These are phyloP conservation scores for Papio anubis DNA, from an alignment of 2,113 vertebrate genomes.

Conservation along the genomic window DNA sequence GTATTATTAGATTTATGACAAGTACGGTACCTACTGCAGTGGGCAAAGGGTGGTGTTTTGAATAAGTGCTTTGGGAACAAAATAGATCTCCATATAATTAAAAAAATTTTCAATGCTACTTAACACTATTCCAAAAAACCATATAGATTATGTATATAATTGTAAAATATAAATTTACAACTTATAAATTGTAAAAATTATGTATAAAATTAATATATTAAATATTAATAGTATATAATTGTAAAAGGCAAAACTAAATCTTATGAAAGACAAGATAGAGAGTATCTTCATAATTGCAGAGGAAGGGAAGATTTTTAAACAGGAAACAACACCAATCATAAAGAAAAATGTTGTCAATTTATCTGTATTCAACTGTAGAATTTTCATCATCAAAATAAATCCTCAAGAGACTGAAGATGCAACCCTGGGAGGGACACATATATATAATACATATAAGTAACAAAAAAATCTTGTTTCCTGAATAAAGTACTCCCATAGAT, in stretches of 20 bases:
- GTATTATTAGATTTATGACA: neutral
- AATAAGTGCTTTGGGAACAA: neutral
- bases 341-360: conserved; percentile 8
- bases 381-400: neutral
- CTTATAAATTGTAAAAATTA: no score
- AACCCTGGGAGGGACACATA: neutral
- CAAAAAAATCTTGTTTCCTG: neutral
- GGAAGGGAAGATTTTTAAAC: neutral
- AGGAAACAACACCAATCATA: neutral
- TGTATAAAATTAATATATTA: no score
- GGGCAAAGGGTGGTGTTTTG: neutral
- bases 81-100: conserved; percentile 18
- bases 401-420: neutral
- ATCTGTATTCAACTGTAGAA: neutral
- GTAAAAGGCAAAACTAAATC: conserved; percentile 34
- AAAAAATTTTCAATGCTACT: neutral
- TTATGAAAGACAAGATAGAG: neutral
- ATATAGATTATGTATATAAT: neutral
- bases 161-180: neutral
- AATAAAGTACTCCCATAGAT: neutral
- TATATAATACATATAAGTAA: neutral
- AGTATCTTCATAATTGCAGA: conserved; percentile 3
- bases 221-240: neutral
- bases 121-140: conserved; percentile 27
- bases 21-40: neutral